Evolutionary conservation across 2,888 invertebrate genomes (phyloP).

Genomic region (Lydus trimaculatus): DNA sequence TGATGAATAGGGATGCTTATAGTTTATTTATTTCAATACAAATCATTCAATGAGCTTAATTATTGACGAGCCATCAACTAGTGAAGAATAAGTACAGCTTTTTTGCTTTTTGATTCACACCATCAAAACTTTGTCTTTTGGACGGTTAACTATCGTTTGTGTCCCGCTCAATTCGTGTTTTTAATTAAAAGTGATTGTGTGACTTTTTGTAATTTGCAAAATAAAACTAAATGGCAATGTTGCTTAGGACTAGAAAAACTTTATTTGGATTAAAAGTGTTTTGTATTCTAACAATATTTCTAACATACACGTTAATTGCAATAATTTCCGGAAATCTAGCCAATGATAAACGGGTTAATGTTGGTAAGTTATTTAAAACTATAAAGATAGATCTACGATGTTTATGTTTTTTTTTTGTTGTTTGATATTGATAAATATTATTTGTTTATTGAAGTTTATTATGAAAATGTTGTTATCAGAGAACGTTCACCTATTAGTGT

Average conservation of each 20-base stretch:
- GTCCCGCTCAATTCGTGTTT: too few species aligned
- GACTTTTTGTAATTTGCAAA: slow-evolving; percentile 25
- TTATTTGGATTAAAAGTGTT: slow-evolving; percentile 52
- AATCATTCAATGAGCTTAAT: not conserved
- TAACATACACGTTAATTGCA: slow-evolving; percentile 48
- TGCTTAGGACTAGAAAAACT: slow-evolving; percentile 54
- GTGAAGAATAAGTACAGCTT: not conserved
- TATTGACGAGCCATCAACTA: not conserved
- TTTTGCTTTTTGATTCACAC: too few species aligned
- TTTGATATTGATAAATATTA: not conserved
- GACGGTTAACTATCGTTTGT: too few species aligned
- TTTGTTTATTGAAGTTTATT: too few species aligned
- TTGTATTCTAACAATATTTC: slow-evolving; percentile 49
- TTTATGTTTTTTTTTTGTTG: not conserved
- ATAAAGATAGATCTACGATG: not conserved
- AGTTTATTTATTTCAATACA: not conserved
- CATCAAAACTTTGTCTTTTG: too few species aligned
- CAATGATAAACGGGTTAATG: not conserved
- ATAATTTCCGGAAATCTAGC: slow-evolving; percentile 27
- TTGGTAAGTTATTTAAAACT: not conserved
- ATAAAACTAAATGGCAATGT: slow-evolving; percentile 49
- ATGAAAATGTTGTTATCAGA: too few species aligned
- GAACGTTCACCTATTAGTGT: too few species aligned
- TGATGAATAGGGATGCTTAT: not conserved
- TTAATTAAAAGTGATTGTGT: not conserved